Percentiles rank a stretch among this genome's conserved stretches.
Evolutionary conservation across 2,113 vertebrate genomes (phyloP).

Genomic region (Machaerirhynchus nigripectus): DNA sequence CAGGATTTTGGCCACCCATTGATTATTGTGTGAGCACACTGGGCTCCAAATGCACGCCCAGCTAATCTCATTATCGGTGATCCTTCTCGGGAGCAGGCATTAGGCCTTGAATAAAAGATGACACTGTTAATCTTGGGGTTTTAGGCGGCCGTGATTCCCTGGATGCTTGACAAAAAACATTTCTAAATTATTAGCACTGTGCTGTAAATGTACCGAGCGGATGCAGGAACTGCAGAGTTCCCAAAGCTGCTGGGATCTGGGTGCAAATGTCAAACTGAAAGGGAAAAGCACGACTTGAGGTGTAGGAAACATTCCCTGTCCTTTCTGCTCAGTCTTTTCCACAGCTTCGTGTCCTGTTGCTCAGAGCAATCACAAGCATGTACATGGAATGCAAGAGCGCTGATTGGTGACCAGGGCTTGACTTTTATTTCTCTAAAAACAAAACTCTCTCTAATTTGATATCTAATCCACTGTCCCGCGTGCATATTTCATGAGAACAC

Average conservation of each 20-base stretch:
- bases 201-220: fast-evolving
- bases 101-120: neutral
- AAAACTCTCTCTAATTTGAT: neutral
- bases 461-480: neutral
- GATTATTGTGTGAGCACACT: neutral
- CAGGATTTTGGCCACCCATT: neutral
- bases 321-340: neutral
- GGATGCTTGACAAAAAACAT: neutral
- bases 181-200: neutral
- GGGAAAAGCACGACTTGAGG: neutral
- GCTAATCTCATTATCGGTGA: neutral
- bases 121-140: neutral
- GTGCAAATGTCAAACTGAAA: neutral
- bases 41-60: neutral
- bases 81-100: neutral
- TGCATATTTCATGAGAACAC: neutral
- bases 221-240: neutral
- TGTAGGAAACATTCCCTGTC: neutral
- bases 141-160: neutral
- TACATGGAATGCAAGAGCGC: neutral
- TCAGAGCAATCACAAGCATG: neutral
- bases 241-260: neutral
- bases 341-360: neutral
- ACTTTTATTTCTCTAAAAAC: neutral
- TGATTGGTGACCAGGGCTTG: neutral